Evolutionary conservation across 1,140 invertebrate species (phyloP).

Genomic region (Drosophila setifemur): DNA sequence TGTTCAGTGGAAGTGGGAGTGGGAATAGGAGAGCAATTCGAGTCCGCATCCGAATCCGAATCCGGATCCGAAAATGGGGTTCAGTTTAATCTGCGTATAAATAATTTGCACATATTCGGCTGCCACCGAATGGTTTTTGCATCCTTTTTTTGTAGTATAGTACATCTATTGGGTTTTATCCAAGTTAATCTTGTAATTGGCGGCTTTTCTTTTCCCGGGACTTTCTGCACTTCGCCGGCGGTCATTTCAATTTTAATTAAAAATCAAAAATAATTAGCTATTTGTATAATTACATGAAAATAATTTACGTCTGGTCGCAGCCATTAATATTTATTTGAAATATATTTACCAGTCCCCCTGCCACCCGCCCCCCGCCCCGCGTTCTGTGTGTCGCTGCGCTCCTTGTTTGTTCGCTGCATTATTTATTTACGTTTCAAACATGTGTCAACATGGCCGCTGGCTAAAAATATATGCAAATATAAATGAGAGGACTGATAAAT

Average conservation of each 20-base stretch:
- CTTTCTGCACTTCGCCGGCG: slow-evolving; percentile 31
- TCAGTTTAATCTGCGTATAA: slow-evolving; percentile 63
- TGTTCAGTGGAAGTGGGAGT: slow-evolving; percentile 3
- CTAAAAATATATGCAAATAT: slow-evolving; percentile 66
- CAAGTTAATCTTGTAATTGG: slow-evolving; percentile 55
- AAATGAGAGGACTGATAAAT: slow-evolving; percentile 62
- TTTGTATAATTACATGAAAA: slow-evolving; percentile 75
- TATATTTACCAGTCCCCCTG: slow-evolving; percentile 5
- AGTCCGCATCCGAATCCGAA: too few species aligned
- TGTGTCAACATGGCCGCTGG: slow-evolving; percentile 72
- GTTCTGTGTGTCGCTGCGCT: slow-evolving; percentile 10
- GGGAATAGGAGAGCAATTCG: too few species aligned
- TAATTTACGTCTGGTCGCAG: slow-evolving; percentile 57
- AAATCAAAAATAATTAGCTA: slow-evolving; percentile 71
- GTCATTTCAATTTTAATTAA: slow-evolving; percentile 67
- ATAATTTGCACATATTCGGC: slow-evolving; percentile 57
- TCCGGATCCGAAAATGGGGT: too few species aligned
- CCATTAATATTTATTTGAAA: slow-evolving; percentile 75
- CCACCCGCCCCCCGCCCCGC: neutral
- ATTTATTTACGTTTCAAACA: slow-evolving; percentile 81
- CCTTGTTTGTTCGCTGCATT: slow-evolving; percentile 53
- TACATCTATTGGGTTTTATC: slow-evolving; percentile 8
- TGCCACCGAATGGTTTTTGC: slow-evolving; percentile 20
- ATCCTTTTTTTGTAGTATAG: slow-evolving; percentile 49
- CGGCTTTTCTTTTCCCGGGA: slow-evolving; percentile 35